Evolutionary conservation across 2,888 invertebrate genomes (phyloP).

Genomic region (Siphonodentalium dalli): DNA sequence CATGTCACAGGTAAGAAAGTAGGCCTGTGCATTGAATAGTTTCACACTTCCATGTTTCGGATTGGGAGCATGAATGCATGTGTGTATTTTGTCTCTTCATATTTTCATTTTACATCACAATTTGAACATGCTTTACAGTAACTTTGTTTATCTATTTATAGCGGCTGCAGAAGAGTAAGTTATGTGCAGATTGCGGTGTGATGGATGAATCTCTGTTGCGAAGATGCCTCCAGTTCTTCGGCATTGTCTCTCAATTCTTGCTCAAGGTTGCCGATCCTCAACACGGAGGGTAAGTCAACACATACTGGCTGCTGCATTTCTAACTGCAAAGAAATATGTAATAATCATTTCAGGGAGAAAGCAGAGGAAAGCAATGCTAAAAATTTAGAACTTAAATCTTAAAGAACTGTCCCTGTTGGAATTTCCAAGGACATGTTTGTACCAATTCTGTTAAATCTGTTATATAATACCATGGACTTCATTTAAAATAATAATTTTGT

Average conservation of each 20-base stretch:
- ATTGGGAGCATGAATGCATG: background rate
- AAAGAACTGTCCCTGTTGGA: no score
- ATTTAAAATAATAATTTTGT: no score
- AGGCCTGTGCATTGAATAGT: background rate
- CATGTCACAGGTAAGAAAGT: background rate
- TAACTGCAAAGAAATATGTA: no score
- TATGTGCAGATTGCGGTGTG: constrained; percentile 88
- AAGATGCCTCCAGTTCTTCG: constrained; percentile 85
- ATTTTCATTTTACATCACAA: background rate
- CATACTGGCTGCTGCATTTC: no score
- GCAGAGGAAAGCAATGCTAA: no score
- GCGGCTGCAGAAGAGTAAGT: constrained; percentile 77
- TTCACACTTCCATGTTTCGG: background rate
- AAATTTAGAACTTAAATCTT: no score
- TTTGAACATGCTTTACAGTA: background rate
- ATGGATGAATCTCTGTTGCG: constrained; percentile 84
- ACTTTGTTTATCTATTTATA: constrained; percentile 17
- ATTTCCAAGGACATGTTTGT: no score
- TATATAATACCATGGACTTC: no score
- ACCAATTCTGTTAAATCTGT: no score
- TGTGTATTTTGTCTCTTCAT: background rate
- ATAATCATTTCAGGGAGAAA: no score
- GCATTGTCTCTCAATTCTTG: constrained; percentile 83
- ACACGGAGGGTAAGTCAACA: constrained; percentile 48
- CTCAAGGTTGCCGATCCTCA: constrained; percentile 64